Evolutionary conservation across 2,113 vertebrate species (phyloP), one percentile per base, ranked within the genome.

Genomic region (Lepus europaeus): DNA sequence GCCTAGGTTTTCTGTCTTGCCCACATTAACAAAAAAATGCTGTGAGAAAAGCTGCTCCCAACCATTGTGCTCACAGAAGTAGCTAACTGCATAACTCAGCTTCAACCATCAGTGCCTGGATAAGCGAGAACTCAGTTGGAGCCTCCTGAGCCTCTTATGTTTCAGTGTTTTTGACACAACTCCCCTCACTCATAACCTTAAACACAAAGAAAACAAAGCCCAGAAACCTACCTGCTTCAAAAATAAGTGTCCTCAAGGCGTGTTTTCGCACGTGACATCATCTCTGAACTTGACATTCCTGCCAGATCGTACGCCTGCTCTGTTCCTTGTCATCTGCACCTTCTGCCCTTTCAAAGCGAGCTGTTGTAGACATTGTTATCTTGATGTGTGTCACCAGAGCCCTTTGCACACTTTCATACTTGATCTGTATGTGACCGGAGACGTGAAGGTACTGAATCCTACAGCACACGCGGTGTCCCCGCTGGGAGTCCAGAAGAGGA

Each of bases 101-200:
- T 91, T 79, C 82, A 4, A 9, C 76, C 9, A 7, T 51, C 92
- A 80, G 96, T 94, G 95, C 94, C 95, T 97, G 94, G 59, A 39
- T 73, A 81, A 17, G 73, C 86, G 63, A 83, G 56, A 25, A 59
- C 53, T 90, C 90, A 69, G 5, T 29, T 68, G 88, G 84, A 85
- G 85, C 63, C 45, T 49, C 80, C 49, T 31, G 78, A 94, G 85
- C 51, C 88, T 86, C 77, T 88, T 39, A 12, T 17, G 49, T 66
- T 81, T 78, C 56, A 27, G 49, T 76, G 53, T 80, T 76, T 66
- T 79, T 81, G 14, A 39, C 45, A 20, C n/a, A 69, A 45, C 53
- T 72, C 66, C 31, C 12, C 36, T 90, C 25, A 20, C n/a, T 74
- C 31, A 20, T 66, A 25, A 82, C 73, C 74, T n/a, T 53, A 56